These are phyloP conservation scores for Thereva nobilitata DNA, from an alignment of 2,888 invertebrate species.

Conservation along the genomic window DNA sequence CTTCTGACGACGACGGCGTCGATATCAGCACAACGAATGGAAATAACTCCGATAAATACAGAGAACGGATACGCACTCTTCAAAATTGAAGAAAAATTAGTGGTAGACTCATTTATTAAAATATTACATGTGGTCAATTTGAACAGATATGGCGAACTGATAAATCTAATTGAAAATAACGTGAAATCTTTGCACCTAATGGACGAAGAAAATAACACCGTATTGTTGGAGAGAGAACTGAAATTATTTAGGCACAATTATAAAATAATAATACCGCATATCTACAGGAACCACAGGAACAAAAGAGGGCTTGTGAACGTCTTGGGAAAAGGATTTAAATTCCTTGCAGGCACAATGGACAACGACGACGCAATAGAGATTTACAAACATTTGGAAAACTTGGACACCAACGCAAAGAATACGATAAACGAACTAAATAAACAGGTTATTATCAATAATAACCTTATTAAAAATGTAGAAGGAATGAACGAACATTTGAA, in stretches of 20 bases:
- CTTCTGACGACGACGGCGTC: too few species aligned
- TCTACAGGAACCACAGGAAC: not conserved
- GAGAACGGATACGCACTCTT: not conserved
- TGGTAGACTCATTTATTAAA: too few species aligned
- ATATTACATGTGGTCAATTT: too few species aligned
- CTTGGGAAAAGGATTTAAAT: slow-evolving; percentile 7
- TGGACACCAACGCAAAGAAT: not conserved
- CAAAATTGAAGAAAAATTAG: not conserved
- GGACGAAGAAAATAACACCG: not conserved
- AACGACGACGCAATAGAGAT: not conserved
- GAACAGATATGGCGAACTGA: too few species aligned
- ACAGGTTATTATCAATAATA: not conserved
- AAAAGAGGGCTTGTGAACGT: slow-evolving; percentile 3
- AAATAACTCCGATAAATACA: too few species aligned
- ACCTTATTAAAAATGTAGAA: not conserved
- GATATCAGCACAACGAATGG: too few species aligned
- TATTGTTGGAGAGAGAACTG: not conserved
- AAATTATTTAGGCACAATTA: not conserved
- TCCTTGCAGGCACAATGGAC: slow-evolving; percentile 1
- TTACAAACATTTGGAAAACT: not conserved
- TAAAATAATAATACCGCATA: not conserved
- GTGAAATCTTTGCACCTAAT: not conserved
- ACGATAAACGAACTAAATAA: not conserved
- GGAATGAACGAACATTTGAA: not conserved
- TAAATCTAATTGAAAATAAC: not conserved